Evolutionary conservation across 2,113 vertebrate species (phyloP).

Genomic region (Labrus mixtus): DNA sequence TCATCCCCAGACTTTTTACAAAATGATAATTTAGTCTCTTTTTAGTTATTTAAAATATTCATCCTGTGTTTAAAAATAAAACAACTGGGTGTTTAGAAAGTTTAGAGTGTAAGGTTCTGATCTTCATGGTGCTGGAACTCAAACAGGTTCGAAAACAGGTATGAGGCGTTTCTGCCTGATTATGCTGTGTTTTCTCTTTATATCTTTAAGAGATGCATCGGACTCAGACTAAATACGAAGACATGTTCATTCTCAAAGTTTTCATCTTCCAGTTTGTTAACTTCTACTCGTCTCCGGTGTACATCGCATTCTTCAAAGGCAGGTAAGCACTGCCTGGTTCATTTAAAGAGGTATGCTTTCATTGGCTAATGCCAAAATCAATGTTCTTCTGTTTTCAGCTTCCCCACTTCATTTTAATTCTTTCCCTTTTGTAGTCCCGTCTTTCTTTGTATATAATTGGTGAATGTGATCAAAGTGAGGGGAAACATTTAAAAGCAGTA

Average conservation of each 20-base stretch:
- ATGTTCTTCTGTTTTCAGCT: too few relatives aligned
- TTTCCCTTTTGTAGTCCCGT: too few relatives aligned
- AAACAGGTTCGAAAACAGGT: background rate
- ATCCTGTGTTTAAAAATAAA: too few relatives aligned
- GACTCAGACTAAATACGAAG: constrained; percentile 86
- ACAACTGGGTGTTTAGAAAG: too few relatives aligned
- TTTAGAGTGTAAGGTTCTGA: too few relatives aligned
- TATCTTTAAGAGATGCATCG: constrained; percentile 85
- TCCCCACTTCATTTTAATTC: too few relatives aligned
- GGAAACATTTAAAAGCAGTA: too few relatives aligned
- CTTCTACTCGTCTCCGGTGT: constrained; percentile 88
- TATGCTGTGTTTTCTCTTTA: background rate
- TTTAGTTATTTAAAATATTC: background rate
- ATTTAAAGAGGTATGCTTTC: too few relatives aligned
- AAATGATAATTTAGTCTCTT: background rate
- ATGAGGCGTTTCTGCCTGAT: background rate
- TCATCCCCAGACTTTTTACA: background rate
- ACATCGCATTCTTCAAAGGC: constrained; percentile 89
- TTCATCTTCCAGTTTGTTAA: constrained; percentile 89
- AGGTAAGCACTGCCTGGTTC: constrained; percentile 77
- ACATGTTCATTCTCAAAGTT: constrained; percentile 88
- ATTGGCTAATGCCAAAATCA: too few relatives aligned
- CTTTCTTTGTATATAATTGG: too few relatives aligned
- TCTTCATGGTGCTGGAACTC: too few relatives aligned
- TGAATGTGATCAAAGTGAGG: too few relatives aligned